Conservation (phyloP, 2,888 invertebrate genomes). For the Strigamia maritima region DNA sequence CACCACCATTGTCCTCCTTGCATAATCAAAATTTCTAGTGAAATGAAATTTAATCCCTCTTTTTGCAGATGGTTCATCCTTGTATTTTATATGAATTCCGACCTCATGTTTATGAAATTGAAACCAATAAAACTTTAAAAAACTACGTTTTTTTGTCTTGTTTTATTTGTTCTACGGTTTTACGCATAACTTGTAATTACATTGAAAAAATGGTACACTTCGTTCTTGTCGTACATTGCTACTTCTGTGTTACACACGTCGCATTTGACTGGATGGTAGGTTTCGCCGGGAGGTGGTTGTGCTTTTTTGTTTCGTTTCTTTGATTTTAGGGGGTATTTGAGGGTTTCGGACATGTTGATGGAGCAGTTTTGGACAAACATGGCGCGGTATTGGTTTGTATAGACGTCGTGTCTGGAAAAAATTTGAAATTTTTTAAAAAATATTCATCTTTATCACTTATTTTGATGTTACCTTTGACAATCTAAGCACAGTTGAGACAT, state of each 20-base stretch:
- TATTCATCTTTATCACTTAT: background rate
- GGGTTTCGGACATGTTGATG: conserved; percentile 52
- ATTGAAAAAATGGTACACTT: conserved; percentile 62
- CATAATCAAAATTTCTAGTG: conserved; percentile 37
- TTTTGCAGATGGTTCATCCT: conserved; percentile 27
- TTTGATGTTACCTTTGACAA: conserved; percentile 56
- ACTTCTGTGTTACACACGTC: conserved; percentile 58
- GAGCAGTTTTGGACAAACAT: conserved; percentile 62
- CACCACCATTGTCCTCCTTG: conserved; percentile 18
- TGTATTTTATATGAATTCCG: conserved; percentile 24
- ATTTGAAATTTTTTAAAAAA: background rate
- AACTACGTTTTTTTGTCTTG: background rate
- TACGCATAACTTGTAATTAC: conserved; percentile 54
- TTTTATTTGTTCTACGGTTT: background rate
- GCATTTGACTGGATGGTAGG: conserved; percentile 58
- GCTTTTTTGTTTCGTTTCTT: conserved; percentile 45
- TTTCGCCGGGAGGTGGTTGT: conserved; percentile 46
- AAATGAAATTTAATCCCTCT: background rate
- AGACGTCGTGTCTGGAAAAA: conserved; percentile 54
- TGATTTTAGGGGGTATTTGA: conserved; percentile 47
- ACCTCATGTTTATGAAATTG: conserved; percentile 34
- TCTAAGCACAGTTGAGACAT: conserved; percentile 60
- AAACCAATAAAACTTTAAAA: background rate
- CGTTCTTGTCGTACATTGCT: conserved; percentile 58
- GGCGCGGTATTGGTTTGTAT: conserved; percentile 59